Percentiles rank a stretch among this genome's conserved stretches.
These are phyloP conservation scores for Portunus trituberculatus DNA, from an alignment of 1,140 invertebrate genomes.

Conservation along the genomic window DNA sequence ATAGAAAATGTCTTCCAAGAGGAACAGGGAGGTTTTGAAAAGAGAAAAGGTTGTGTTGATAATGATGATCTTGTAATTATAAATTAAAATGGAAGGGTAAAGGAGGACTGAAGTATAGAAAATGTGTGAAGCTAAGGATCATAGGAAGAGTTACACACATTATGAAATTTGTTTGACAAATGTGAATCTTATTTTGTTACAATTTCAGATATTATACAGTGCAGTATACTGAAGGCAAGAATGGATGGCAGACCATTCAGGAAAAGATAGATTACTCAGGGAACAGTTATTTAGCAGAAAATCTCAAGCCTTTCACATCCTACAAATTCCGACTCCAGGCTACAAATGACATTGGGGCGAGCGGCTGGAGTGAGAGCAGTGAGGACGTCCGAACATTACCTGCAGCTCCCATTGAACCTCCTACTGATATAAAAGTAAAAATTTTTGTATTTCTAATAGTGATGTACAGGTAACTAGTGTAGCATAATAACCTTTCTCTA, in stretches of 20 bases:
- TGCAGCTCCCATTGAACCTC: constrained; percentile 90
- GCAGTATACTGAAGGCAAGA: constrained; percentile 90
- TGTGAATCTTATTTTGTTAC: constrained; percentile 49
- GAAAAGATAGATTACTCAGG: constrained; percentile 91
- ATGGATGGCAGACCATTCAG: constrained; percentile 89
- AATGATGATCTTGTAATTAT: too few species aligned
- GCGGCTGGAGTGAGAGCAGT: constrained; percentile 94
- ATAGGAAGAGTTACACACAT: too few species aligned
- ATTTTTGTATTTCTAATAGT: constrained; percentile 42
- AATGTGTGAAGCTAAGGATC: too few species aligned
- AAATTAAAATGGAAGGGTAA: too few species aligned
- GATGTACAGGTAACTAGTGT: too few species aligned
- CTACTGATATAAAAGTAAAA: constrained; percentile 89
- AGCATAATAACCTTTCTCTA: too few species aligned
- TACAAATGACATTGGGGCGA: constrained; percentile 97
- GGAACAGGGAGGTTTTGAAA: too few species aligned
- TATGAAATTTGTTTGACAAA: background rate
- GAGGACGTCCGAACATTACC: constrained; percentile 92
- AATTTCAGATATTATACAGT: constrained; percentile 92
- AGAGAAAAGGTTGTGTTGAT: too few species aligned
- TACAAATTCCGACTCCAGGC: constrained; percentile 97
- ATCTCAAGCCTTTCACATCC: constrained; percentile 92
- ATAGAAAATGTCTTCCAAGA: too few species aligned
- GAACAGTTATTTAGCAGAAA: constrained; percentile 90
- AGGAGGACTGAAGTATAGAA: too few species aligned